These are phyloP conservation scores for Xylocopa sonorina DNA, from an alignment of 1,140 invertebrate genomes.

Conservation along the genomic window DNA sequence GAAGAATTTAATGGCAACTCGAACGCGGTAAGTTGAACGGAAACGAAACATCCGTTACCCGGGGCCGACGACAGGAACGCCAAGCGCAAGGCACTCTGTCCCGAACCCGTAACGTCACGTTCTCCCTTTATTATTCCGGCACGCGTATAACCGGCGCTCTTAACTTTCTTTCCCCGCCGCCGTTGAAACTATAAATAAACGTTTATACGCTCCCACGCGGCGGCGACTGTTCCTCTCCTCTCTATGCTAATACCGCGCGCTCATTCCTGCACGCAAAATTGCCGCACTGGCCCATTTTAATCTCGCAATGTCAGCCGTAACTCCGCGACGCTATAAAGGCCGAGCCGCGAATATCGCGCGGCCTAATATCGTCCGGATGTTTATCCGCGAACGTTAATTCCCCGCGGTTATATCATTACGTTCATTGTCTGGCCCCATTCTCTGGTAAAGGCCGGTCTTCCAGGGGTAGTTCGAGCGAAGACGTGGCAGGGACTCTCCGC, in stretches of 20 bases:
- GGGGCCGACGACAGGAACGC: neutral
- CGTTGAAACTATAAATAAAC: conserved; percentile 42
- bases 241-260: conserved; percentile 47
- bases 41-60: neutral
- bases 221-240: conserved; percentile 22
- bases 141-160: neutral
- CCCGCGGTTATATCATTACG: conserved; percentile 45
- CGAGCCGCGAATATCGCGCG: conserved; percentile 31
- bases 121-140: neutral
- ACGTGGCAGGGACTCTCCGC: neutral
- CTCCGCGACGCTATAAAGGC: conserved; percentile 51
- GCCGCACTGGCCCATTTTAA: conserved; percentile 52
- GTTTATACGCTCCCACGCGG: conserved; percentile 26
- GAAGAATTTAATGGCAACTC: neutral
- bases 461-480: neutral
- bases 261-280: conserved; percentile 51
- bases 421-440: neutral
- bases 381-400: conserved; percentile 48
- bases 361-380: conserved; percentile 49
- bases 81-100: neutral
- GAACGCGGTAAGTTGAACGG: neutral
- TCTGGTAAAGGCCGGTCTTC: neutral
- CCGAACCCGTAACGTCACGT: neutral
- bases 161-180: conserved; percentile 10
- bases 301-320: conserved; percentile 54